phyloP scores from a whole-genome alignment of 2,888 invertebrate genomes.

The Synergus laeviventris region DNA sequence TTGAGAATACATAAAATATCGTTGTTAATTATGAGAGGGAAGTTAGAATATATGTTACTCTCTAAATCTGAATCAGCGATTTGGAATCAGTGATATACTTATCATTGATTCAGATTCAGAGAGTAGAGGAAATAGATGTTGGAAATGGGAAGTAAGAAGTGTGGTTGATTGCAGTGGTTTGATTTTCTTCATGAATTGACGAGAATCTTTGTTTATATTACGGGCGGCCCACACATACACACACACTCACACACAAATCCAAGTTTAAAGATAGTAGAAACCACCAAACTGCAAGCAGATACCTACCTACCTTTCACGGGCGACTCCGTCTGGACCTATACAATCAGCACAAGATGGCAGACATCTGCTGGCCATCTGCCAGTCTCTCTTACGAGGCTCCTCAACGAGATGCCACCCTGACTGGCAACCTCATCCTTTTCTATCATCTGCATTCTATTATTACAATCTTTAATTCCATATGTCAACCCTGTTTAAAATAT shows the following conservation, averaged over 20 bases:
- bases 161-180: conserved; percentile 3
- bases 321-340: conserved; percentile 59
- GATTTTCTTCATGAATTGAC: neutral
- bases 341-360: conserved; percentile 66
- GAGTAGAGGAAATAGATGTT: neutral
- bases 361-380: conserved; percentile 70
- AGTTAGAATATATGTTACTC: too few species aligned
- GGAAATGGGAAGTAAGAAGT: neutral
- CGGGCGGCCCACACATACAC: conserved; percentile 46
- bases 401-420: conserved; percentile 49
- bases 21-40: too few species aligned
- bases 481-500: too few species aligned
- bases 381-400: conserved; percentile 57
- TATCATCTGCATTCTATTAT: neutral
- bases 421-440: conserved; percentile 6
- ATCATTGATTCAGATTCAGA: too few species aligned
- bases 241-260: too few species aligned
- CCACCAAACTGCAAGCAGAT: conserved; percentile 51
- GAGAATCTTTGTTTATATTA: conserved; percentile 27
- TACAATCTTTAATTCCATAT: neutral
- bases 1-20: too few species aligned
- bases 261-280: conserved; percentile 52
- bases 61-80: too few species aligned
- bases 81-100: too few species aligned
- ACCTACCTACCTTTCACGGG: conserved; percentile 59